Evolutionary conservation across 1,140 invertebrate species (phyloP).

Genomic region (Penaeus chinensis): DNA sequence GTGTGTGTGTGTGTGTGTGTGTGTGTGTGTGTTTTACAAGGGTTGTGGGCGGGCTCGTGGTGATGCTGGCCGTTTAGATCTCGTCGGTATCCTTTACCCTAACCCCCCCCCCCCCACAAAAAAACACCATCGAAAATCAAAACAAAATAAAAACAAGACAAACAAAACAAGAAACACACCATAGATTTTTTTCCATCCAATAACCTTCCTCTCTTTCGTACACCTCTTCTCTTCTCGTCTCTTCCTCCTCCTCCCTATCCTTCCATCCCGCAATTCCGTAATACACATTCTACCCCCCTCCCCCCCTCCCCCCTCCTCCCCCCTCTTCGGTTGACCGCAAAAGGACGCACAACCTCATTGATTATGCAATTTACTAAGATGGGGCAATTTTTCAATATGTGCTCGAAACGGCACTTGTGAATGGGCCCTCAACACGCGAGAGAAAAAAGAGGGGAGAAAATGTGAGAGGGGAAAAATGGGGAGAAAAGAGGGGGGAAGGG

Average conservation of each 20-base stretch:
- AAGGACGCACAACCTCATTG: slow-evolving; percentile 46
- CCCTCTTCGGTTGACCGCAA: slow-evolving; percentile 3
- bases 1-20: slow-evolving; percentile 26
- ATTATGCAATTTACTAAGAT: slow-evolving; percentile 61
- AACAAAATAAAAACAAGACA: no score
- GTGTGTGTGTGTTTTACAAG: slow-evolving; percentile 4
- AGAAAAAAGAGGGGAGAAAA: not conserved
- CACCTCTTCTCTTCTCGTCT: not conserved
- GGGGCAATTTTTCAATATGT: slow-evolving; percentile 59
- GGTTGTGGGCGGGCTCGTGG: not conserved
- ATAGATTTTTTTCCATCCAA: no score
- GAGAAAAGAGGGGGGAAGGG: not conserved
- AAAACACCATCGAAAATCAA: no score
- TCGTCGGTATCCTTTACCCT: not conserved
- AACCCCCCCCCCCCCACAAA: no score
- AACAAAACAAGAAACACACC: no score
- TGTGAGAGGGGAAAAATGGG: not conserved
- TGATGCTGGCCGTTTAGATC: no score
- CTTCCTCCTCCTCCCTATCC: not conserved
- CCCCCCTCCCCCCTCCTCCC: not conserved
- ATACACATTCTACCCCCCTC: not conserved
- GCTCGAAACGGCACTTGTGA: slow-evolving; percentile 52
- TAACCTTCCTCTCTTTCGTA: not conserved
- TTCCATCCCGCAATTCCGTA: not conserved
- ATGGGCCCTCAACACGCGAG: slow-evolving; percentile 35